Conservation (phyloP, 92 coral and sea anemone species). For the Meandrina meandrites region DNA sequence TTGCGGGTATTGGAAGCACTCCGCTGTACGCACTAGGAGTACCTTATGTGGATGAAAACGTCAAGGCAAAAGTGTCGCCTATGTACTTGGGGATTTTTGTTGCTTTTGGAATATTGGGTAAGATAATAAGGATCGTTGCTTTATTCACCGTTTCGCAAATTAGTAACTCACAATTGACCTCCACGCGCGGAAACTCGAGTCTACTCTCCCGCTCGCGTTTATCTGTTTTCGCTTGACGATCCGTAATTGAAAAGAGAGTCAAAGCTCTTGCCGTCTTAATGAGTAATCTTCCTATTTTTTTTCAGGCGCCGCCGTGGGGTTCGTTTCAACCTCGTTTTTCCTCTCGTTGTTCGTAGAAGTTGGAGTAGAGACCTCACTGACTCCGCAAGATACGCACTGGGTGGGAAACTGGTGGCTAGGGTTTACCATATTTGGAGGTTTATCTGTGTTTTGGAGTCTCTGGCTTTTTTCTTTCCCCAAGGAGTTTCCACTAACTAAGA, state of each 20-base stretch:
- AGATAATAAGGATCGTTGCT: neutral
- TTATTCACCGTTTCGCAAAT: neutral
- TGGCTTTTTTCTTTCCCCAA: slow-evolving; percentile 80
- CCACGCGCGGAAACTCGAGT: too few relatives aligned
- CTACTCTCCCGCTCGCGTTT: too few relatives aligned
- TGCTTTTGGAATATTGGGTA: slow-evolving; percentile 71
- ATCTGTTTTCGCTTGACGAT: too few relatives aligned
- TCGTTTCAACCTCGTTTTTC: slow-evolving; percentile 64
- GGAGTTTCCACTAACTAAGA: slow-evolving; percentile 66
- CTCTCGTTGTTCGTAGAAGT: slow-evolving; percentile 80
- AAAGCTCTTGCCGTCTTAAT: neutral
- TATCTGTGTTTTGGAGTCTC: slow-evolving; percentile 62
- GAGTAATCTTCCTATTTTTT: neutral
- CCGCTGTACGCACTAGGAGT: slow-evolving; percentile 71
- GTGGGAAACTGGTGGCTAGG: slow-evolving; percentile 99
- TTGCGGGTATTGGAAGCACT: slow-evolving; percentile 65
- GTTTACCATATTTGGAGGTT: slow-evolving; percentile 48
- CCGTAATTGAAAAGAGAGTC: neutral
- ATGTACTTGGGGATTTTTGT: slow-evolving; percentile 74
- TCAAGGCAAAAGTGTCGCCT: slow-evolving; percentile 64
- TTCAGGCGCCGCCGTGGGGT: slow-evolving; percentile 76
- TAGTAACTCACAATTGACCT: neutral
- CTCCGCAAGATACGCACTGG: slow-evolving; percentile 73
- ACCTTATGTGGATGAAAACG: slow-evolving; percentile 78
- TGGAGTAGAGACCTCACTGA: slow-evolving; percentile 67